phyloP scores from a whole-genome alignment of 2,888 invertebrate genomes.

The Drosophila mimica region DNA sequence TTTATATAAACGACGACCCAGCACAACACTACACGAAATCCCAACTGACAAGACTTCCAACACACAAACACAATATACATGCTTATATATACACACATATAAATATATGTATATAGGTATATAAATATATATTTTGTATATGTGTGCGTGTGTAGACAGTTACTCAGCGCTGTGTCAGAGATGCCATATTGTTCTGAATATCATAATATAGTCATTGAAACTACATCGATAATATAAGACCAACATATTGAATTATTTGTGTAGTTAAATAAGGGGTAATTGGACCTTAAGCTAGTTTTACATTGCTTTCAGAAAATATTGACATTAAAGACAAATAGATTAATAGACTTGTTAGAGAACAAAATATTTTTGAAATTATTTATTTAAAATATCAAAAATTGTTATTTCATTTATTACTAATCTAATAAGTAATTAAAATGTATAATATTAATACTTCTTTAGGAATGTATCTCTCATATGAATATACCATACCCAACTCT shows the following conservation, averaged over 20 bases:
- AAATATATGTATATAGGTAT: constrained; percentile 37
- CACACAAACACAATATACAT: constrained; percentile 54
- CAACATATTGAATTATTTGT: constrained; percentile 10
- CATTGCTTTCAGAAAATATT: background rate
- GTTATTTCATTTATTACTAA: background rate
- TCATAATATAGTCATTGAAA: constrained; percentile 22
- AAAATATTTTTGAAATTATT: background rate
- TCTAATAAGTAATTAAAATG: background rate
- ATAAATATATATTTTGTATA: constrained; percentile 22
- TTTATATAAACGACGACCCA: constrained; percentile 78
- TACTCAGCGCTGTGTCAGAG: constrained; percentile 66
- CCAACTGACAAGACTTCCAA: constrained; percentile 81
- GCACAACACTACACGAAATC: constrained; percentile 78
- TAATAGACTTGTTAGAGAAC: background rate
- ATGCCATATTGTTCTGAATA: constrained; percentile 60
- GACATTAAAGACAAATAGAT: background rate
- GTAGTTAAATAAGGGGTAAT: background rate
- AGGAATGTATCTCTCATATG: background rate
- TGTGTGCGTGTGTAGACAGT: constrained; percentile 61
- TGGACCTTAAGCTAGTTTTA: background rate
- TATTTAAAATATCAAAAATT: background rate
- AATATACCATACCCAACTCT: background rate
- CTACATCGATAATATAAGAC: constrained; percentile 27
- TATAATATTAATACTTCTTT: background rate
- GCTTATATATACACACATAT: constrained; percentile 43